Evolutionary conservation across 2,888 invertebrate genomes (phyloP).

Genomic region (Trissolcus brochymenae): DNA sequence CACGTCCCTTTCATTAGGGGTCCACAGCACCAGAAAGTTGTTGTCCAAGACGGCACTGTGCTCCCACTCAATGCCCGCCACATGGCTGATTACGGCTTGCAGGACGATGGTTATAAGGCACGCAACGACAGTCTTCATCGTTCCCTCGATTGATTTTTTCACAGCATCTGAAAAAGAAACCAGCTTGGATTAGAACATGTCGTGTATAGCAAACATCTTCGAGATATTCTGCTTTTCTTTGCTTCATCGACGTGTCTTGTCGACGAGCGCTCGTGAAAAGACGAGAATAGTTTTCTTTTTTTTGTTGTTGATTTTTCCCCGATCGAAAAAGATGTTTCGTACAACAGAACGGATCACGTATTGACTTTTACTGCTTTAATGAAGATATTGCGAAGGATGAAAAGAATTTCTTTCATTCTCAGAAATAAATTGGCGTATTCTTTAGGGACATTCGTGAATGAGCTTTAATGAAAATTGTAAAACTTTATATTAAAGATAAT

Average conservation of each 20-base stretch:
- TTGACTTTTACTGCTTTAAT: constrained; percentile 1
- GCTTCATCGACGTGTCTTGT: neutral
- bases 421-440: neutral
- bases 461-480: too few relatives aligned
- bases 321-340: neutral
- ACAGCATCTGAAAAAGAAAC: constrained; percentile 61
- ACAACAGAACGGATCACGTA: neutral
- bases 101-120: constrained; percentile 62
- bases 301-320: neutral
- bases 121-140: constrained; percentile 69
- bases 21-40: constrained; percentile 84
- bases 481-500: too few relatives aligned
- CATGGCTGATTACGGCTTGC: constrained; percentile 61
- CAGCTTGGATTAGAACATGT: constrained; percentile 9
- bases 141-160: constrained; percentile 58
- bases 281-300: neutral
- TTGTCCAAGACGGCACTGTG: constrained; percentile 79
- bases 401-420: neutral
- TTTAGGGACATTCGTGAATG: neutral
- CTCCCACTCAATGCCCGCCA: constrained; percentile 77
- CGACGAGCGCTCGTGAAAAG: neutral
- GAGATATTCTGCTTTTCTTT: constrained; percentile 8
- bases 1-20: constrained; percentile 84
- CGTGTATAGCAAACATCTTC: constrained; percentile 1
- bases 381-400: constrained; percentile 1